These are phyloP conservation scores for Etia nguti DNA, from an alignment of 2,113 vertebrate species.

Conservation along the genomic window DNA sequence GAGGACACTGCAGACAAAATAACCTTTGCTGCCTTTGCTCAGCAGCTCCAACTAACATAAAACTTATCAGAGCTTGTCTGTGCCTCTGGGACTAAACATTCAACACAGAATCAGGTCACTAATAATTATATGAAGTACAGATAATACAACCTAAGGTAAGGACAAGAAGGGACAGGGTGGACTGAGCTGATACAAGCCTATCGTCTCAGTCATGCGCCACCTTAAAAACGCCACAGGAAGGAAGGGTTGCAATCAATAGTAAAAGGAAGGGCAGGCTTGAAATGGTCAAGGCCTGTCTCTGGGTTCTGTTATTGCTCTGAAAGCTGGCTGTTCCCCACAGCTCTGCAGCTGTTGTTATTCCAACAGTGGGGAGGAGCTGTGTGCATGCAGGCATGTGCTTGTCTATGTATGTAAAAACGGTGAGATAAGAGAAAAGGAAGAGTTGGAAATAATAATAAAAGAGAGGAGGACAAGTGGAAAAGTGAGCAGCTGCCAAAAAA, in stretches of 20 bases:
- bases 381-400: not conserved
- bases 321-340: not conserved
- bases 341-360: not conserved
- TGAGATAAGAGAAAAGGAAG: not conserved
- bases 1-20: constrained; percentile 39
- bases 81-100: not conserved
- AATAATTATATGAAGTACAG: not conserved
- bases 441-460: not conserved
- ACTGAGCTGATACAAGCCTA: constrained; percentile 17
- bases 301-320: constrained; percentile 1
- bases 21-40: constrained; percentile 6
- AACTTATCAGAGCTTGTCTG: not conserved
- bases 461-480: not conserved
- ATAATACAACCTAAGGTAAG: not conserved
- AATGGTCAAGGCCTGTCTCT: not conserved
- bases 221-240: constrained; percentile 1
- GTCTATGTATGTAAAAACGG: not conserved
- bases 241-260: constrained; percentile 32
- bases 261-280: constrained; percentile 28
- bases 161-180: not conserved
- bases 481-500: not conserved
- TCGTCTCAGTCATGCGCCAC: not conserved
- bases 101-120: not conserved
- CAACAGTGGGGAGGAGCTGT: not conserved
- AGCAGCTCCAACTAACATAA: not conserved